phyloP scores from a whole-genome alignment of 92 coral and sea anemone species.

The Porites divaricata region DNA sequence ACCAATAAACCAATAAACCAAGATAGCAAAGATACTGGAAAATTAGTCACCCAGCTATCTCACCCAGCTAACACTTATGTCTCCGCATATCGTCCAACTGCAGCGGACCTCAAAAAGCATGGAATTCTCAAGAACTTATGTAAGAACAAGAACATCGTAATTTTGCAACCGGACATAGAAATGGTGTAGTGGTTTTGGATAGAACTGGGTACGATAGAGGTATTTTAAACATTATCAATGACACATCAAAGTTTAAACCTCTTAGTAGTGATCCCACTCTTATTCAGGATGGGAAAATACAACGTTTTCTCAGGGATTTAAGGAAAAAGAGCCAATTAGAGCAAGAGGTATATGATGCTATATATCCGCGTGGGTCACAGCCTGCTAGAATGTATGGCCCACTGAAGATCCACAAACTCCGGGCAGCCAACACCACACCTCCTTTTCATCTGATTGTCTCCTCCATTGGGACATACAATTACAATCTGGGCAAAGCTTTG shows the following conservation, averaged over 20 bases:
- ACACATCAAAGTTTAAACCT: constrained; percentile 27
- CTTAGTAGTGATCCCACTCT: constrained; percentile 24
- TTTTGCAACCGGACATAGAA: background rate
- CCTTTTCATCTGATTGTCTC: constrained; percentile 38
- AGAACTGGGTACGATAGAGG: constrained; percentile 1
- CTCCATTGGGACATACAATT: constrained; percentile 38
- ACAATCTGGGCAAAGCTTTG: constrained; percentile 19
- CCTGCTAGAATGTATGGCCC: constrained; percentile 53
- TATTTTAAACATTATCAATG: constrained; percentile 5
- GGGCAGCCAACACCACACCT: constrained; percentile 15
- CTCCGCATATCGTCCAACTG: background rate
- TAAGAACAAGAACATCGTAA: constrained; percentile 16
- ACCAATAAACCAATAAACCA: too few relatives aligned
- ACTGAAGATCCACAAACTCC: constrained; percentile 42
- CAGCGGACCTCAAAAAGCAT: constrained; percentile 13
- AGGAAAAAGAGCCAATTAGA: background rate
- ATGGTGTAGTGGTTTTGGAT: background rate
- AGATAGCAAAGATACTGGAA: too few relatives aligned
- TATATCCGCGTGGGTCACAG: constrained; percentile 29
- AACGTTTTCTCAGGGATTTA: constrained; percentile 15
- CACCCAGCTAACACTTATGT: constrained; percentile 15
- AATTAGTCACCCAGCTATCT: too few relatives aligned
- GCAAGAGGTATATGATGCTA: background rate
- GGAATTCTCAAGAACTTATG: constrained; percentile 11
- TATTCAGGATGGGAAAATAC: constrained; percentile 6